Conservation (phyloP, 2,113 vertebrate species). For the Leucoraja erinaceus region DNA sequence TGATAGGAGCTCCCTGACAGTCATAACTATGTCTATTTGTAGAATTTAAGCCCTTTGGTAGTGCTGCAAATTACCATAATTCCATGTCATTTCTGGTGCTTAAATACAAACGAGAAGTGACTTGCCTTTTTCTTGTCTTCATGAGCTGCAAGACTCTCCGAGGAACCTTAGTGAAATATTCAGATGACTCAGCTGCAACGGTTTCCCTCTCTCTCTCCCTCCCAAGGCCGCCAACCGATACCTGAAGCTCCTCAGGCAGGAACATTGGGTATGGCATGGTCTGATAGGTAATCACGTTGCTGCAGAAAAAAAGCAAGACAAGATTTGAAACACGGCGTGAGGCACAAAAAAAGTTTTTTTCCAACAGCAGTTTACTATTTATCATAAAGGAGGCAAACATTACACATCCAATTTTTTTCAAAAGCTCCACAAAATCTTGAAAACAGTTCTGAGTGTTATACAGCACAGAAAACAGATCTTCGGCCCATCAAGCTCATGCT, state of each 20-base stretch:
- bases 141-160: neutral
- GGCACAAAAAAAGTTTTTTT: neutral
- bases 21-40: neutral
- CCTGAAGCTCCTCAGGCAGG: neutral
- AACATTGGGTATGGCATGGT: slow-evolving; percentile 1
- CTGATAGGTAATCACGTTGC: slow-evolving; percentile 18
- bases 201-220: neutral
- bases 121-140: slow-evolving; percentile 22
- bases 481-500: too few relatives aligned
- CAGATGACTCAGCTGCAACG: neutral
- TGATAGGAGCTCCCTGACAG: neutral
- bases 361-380: neutral
- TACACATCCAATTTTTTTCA: too few relatives aligned
- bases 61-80: neutral
- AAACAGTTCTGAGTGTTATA: too few relatives aligned
- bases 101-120: neutral
- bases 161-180: neutral
- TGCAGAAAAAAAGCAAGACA: neutral
- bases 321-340: neutral
- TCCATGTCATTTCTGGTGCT: neutral
- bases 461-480: too few relatives aligned
- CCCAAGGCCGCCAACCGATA: neutral
- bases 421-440: too few relatives aligned
- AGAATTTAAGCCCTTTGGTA: neutral
- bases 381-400: neutral